Evolutionary conservation across 2,888 invertebrate genomes (phyloP), one percentile per base, ranked within the genome.

Genomic region (Pterostichus niger): DNA sequence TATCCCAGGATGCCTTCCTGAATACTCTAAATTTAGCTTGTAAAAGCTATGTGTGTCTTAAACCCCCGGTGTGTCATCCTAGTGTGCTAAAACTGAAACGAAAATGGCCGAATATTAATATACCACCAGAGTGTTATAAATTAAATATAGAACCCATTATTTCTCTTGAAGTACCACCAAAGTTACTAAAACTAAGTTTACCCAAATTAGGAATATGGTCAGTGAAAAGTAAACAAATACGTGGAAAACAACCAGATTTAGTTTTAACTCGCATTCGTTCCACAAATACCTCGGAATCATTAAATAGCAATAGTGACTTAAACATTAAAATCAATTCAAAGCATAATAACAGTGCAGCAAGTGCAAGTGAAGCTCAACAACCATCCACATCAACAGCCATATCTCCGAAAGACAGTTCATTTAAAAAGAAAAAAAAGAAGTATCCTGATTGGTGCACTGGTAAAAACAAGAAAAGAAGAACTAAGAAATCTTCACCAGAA

Each of bases 1-100:
- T 82, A 6, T 75, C 82, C 6, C 82, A 82, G 24, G 35, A 59
- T n/a, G 73, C 54, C n/a, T 82, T 82, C 17, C 31, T 82, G 9
- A 73, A 75, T 17, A 33, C 56, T 7, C 46, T 82, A 44, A 73
- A 82, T 46, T 61, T 82, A 61, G 46, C 59, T 11, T 59, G 15
- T 3, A 82, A 59, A 44, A 13, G 11, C 54, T 15, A 68, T 2
- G 10, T 24, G 11, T 5, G 17, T 35, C 4, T 15, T n/a, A 78
- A 46, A 33, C 7, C 11, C 9, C 44, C 15, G 31, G 11, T 4
- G 31, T 52, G 31, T 13, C 82, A 82, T 61, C 24, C 59, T 1
- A 82, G 82, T 59, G 61, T 82, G n/a, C 7, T 52, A 71, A 75
- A 31, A 31, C 44, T 82, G 4, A 75, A 46, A 59, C n/a, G 49